phyloP scores from a whole-genome alignment of 2,113 vertebrate genomes.

The Oryzias curvinotus region DNA sequence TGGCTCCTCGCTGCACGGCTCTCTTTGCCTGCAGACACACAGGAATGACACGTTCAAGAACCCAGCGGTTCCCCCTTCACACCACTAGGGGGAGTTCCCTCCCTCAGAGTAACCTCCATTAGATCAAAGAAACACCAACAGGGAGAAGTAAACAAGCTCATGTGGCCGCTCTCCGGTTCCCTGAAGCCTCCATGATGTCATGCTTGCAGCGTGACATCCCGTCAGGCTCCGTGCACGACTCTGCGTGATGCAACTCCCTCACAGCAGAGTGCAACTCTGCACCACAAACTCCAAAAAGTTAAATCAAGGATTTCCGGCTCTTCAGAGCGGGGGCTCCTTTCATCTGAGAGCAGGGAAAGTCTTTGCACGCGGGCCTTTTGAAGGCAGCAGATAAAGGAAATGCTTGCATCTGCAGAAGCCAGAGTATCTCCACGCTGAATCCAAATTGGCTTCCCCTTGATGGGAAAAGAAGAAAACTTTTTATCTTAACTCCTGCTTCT shows the following conservation, averaged over 20 bases:
- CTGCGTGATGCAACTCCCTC: slow-evolving; percentile 21
- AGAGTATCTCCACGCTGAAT: slow-evolving; percentile 58
- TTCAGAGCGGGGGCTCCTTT: slow-evolving; percentile 33
- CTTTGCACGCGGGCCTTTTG: slow-evolving; percentile 37
- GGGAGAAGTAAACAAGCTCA: slow-evolving; percentile 32
- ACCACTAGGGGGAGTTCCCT: slow-evolving; percentile 71
- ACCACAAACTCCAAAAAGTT: slow-evolving; percentile 24
- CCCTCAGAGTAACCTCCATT: slow-evolving; percentile 14
- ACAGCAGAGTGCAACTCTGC: neutral
- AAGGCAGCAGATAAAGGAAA: slow-evolving; percentile 69
- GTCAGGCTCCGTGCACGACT: neutral
- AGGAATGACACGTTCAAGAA: neutral
- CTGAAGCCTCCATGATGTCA: slow-evolving; percentile 26
- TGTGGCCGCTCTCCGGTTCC: slow-evolving; percentile 12
- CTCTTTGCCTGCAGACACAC: slow-evolving; percentile 86
- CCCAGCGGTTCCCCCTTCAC: neutral
- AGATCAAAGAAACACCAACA: slow-evolving; percentile 1
- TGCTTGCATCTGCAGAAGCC: slow-evolving; percentile 61
- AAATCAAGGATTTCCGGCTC: slow-evolving; percentile 34
- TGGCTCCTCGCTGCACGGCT: slow-evolving; percentile 95
- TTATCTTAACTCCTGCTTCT: slow-evolving; percentile 56
- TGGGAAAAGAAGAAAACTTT: slow-evolving; percentile 12
- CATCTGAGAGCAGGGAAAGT: slow-evolving; percentile 42
- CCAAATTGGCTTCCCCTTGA: slow-evolving; percentile 58
- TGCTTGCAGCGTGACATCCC: neutral